Percentiles rank a stretch among this genome's conserved stretches.
These are phyloP conservation scores for Steromphala cineraria DNA, from an alignment of 2,888 invertebrate species.

Conservation along the genomic window DNA sequence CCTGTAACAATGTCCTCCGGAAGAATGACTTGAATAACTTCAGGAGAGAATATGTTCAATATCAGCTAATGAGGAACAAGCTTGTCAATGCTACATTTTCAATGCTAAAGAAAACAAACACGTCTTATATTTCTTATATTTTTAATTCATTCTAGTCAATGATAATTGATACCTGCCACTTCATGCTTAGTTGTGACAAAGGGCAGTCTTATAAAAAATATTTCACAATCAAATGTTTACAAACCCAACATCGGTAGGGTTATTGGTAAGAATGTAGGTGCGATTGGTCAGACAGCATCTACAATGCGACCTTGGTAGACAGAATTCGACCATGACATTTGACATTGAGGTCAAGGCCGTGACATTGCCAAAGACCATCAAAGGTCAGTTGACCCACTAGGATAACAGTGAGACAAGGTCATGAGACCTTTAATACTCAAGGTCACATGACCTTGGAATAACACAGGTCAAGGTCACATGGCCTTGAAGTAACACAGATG, in stretches of 20 bases:
- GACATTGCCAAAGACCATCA: not conserved
- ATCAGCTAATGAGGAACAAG: no score
- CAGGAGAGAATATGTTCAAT: no score
- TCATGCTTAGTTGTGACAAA: constrained; percentile 1
- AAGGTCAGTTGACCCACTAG: not conserved
- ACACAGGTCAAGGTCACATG: not conserved
- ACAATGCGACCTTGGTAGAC: not conserved
- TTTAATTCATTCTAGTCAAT: constrained; percentile 19
- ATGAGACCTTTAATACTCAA: no score
- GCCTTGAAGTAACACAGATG: not conserved
- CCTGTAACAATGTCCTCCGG: no score
- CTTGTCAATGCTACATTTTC: not conserved
- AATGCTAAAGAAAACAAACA: not conserved
- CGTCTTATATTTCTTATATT: not conserved
- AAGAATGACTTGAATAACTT: no score
- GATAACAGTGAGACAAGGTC: no score
- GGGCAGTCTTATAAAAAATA: constrained; percentile 18
- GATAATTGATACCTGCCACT: constrained; percentile 15
- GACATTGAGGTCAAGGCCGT: not conserved
- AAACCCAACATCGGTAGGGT: not conserved
- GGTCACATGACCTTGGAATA: not conserved
- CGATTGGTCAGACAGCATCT: constrained; percentile 9
- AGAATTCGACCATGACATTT: not conserved
- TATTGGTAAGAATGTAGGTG: constrained; percentile 11
- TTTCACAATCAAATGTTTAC: constrained; percentile 20